Conservation (phyloP, 2,113 vertebrate genomes). For the Bos javanicus region DNA sequence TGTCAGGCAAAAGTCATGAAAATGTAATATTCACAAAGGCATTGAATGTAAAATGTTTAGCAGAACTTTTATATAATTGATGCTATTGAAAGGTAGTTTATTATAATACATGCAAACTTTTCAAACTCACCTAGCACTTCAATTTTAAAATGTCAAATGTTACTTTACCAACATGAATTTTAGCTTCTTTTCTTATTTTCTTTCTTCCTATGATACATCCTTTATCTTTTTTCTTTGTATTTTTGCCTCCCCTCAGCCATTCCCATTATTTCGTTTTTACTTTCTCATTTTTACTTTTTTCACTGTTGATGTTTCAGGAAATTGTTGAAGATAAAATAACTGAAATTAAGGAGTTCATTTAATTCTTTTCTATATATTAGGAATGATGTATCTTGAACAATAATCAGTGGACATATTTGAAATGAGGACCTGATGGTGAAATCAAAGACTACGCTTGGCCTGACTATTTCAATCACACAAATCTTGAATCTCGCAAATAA, state of each 20-base stretch:
- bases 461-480: not conserved
- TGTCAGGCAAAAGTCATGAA: constrained; percentile 76
- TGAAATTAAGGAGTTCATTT: not conserved
- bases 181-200: not conserved
- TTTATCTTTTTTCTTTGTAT: not conserved
- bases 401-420: not conserved
- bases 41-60: constrained; percentile 68
- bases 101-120: constrained; percentile 47
- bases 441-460: not conserved
- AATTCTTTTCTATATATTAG: not conserved
- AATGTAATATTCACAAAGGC: constrained; percentile 71
- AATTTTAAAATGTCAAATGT: constrained; percentile 21
- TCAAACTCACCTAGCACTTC: constrained; percentile 9
- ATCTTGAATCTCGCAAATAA: not conserved
- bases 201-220: not conserved
- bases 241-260: not conserved
- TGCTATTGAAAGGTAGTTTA: constrained; percentile 55
- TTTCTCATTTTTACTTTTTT: not conserved
- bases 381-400: not conserved
- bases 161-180: not conserved
- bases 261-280: not conserved
- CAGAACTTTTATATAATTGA: constrained; percentile 64
- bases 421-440: not conserved
- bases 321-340: not conserved
- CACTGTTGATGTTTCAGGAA: not conserved